Evolutionary conservation across 1,140 invertebrate genomes (phyloP), one percentile per base, ranked within the genome.

Genomic region (Ectropis grisescens): DNA sequence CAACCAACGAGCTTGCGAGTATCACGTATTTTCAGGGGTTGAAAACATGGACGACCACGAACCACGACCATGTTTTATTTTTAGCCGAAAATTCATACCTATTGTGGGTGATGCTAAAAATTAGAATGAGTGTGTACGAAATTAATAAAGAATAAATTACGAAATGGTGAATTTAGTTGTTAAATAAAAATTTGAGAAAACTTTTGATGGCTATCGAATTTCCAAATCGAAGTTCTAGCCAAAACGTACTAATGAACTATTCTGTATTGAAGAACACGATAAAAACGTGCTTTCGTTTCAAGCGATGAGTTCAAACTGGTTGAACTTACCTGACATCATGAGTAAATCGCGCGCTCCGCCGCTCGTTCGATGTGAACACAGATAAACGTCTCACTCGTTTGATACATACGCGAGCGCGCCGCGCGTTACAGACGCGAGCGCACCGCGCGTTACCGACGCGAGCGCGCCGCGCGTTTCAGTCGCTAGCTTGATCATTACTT

Each of bases 331-430:
- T n/a, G n/a, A n/a, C n/a, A n/a, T n/a, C n/a, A n/a, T n/a, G 24
- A 26, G n/a, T 26, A n/a, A 26, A 26, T 26, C 24, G 24, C 24
- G n/a, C 24, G 24, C 24, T 26, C 24, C 24, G 24, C 16, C 24
- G 24, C 41, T 31, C 11, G 39, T 31, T 48, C 13, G 34, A 39
- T 23, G 13, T 41, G 32, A 41, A 41, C 38, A 47, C 39, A 47
- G 35, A 38, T 36, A 47, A 37, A 46, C 23, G n/a, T 39, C 36
- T 42, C 28, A 31, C 0, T 22, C 35, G 25, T 29, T 40, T 48
- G 29, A 39, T 29, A 48, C 35, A 19, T 28, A 14, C 36, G 36
- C 35, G 39, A 37, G 32, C 32, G 37, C 29, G 25, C 9, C 19
- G 15, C 30, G 13, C 41, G n/a, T n/a, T n/a, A n/a, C n/a, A n/a